Evolutionary conservation across 2,113 vertebrate species (phyloP).

Genomic region (Tychaedon coryphoeus): DNA sequence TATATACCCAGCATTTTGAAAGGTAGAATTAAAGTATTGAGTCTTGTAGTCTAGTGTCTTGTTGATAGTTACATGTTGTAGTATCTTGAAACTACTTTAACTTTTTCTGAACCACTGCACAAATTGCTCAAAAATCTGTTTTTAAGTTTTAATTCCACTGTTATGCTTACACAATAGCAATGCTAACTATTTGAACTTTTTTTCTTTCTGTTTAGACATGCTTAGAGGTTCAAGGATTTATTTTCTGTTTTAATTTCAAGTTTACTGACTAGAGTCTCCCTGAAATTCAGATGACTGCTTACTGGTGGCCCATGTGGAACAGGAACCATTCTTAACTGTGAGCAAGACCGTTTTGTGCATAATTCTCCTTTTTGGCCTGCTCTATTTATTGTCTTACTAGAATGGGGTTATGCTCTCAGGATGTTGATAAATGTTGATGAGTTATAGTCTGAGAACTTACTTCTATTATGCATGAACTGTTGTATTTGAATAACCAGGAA

Average conservation of each 20-base stretch:
- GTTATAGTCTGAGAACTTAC: neutral
- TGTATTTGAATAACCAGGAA: neutral
- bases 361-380: neutral
- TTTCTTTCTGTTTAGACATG: neutral
- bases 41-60: neutral
- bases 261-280: neutral
- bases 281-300: neutral
- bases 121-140: neutral
- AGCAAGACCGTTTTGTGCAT: neutral
- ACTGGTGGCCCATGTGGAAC: neutral
- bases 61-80: neutral
- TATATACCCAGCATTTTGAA: neutral
- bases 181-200: neutral
- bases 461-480: neutral
- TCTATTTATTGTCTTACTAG: neutral
- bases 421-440: neutral
- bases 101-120: neutral
- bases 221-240: neutral
- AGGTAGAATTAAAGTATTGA: neutral
- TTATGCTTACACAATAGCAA: neutral
- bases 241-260: neutral
- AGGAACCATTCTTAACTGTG: neutral
- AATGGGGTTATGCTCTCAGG: neutral
- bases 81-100: neutral
- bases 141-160: neutral